Conservation (phyloP, 2,113 vertebrate genomes). For the Neomonachus schauinslandi region DNA sequence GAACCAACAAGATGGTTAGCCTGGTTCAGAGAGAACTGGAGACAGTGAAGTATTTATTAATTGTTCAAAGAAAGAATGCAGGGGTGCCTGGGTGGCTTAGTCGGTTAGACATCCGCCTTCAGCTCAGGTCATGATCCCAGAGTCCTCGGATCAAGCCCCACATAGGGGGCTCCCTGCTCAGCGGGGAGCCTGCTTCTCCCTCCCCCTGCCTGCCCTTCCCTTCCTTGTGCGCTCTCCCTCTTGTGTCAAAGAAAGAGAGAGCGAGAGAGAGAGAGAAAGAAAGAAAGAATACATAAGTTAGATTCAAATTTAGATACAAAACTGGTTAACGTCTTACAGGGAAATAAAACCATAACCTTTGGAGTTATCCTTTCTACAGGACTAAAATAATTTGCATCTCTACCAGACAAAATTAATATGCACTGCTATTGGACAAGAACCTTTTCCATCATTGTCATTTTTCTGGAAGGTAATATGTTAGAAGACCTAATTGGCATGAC, state of each 20-base stretch:
- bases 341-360: not conserved
- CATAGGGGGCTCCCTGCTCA: no score
- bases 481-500: not conserved
- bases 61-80: not conserved
- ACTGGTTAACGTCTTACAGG: not conserved
- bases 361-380: not conserved
- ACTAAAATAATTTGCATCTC: not conserved
- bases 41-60: not conserved
- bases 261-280: no score
- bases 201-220: no score
- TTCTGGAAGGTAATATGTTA: not conserved
- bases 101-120: no score
- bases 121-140: no score
- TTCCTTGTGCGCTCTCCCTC: not conserved
- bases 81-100: no score
- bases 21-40: not conserved
- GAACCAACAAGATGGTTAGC: not conserved
- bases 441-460: not conserved
- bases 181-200: no score
- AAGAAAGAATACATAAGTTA: not conserved
- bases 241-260: not conserved
- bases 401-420: not conserved
- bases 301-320: conserved; percentile 5
- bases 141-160: no score
- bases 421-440: not conserved